Evolutionary conservation across 2,797 vertebrate genomes (phyloP).

Genomic region (Sebastes vulpes): DNA sequence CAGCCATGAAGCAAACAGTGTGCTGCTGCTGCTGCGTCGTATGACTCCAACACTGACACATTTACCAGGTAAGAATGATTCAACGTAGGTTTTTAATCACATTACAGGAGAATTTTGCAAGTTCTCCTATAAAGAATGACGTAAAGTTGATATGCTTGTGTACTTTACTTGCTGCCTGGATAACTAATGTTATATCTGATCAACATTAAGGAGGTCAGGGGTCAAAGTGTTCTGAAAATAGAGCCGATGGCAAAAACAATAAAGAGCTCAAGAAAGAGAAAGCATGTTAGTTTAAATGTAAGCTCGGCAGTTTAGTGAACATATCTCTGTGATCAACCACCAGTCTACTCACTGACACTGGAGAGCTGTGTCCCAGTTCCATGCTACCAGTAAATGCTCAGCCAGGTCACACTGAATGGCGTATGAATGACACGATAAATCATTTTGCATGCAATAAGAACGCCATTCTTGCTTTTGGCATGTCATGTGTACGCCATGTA

Average conservation of each 20-base stretch:
- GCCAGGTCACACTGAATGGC: rapidly evolving
- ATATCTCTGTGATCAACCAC: rapidly evolving
- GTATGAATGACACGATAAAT: no score
- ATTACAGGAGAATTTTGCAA: not conserved
- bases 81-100: no score
- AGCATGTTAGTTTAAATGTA: not conserved
- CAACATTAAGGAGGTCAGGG: not conserved
- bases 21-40: conserved; percentile 17
- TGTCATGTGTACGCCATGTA: no score
- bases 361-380: not conserved
- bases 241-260: not conserved
- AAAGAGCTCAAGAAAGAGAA: not conserved
- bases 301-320: not conserved
- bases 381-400: not conserved
- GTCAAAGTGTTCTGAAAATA: not conserved
- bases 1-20: conserved; percentile 22
- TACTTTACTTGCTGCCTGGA: not conserved
- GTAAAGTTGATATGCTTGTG: rapidly evolving
- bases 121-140: not conserved
- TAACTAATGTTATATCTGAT: not conserved
- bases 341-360: not conserved
- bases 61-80: conserved; percentile 42
- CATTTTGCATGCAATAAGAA: no score
- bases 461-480: no score
- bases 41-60: conserved; percentile 11